phyloP scores from a whole-genome alignment of 2,797 vertebrate genomes.

The Oreortyx pictus region DNA sequence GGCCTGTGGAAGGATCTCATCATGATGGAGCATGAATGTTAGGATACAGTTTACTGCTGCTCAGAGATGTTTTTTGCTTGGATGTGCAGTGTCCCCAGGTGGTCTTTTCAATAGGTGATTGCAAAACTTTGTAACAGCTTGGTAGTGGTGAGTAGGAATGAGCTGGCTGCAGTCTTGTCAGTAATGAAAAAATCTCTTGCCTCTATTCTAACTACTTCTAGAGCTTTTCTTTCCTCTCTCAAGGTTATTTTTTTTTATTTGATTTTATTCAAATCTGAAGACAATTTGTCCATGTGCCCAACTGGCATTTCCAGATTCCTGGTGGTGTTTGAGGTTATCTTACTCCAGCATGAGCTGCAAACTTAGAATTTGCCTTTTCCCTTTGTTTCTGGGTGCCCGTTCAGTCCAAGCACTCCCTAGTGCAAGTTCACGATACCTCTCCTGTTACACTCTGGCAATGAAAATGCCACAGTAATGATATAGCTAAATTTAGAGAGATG shows the following conservation, averaged over 20 bases:
- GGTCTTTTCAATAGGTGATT: slow-evolving; percentile 1
- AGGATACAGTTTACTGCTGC: background rate
- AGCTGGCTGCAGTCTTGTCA: background rate
- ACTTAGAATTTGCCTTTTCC: background rate
- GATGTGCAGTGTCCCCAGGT: background rate
- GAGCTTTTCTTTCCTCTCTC: background rate
- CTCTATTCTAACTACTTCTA: background rate
- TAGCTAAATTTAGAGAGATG: background rate
- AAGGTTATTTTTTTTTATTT: background rate
- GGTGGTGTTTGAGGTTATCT: background rate
- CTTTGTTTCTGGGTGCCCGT: background rate
- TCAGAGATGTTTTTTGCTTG: background rate
- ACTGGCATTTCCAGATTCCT: background rate
- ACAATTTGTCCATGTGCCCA: background rate
- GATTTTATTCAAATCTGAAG: background rate
- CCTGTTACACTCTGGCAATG: background rate
- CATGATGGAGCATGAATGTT: background rate
- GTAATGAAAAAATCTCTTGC: background rate
- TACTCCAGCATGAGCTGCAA: background rate
- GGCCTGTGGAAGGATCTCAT: background rate
- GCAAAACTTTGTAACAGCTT: background rate
- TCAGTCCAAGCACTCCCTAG: background rate
- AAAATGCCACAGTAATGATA: background rate
- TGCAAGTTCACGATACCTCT: fast-evolving
- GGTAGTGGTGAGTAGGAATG: background rate